Conservation (phyloP, 2,888 invertebrate genomes). For the Ophonus ardosiacus region DNA sequence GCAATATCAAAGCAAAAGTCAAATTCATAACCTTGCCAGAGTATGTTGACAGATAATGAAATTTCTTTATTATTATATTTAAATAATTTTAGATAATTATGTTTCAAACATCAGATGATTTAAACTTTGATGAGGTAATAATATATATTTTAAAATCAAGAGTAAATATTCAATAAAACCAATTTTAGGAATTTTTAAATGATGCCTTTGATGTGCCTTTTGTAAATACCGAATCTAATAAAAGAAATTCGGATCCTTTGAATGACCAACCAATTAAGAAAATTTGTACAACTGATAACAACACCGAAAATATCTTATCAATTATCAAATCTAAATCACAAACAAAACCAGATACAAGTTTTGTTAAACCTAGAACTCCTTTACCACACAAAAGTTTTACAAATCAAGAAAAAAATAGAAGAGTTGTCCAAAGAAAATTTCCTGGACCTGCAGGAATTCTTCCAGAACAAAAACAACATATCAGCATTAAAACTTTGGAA, state of each 20-base stretch:
- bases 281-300: conserved; percentile 2
- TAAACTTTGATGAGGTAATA: conserved; percentile 58
- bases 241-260: conserved; percentile 24
- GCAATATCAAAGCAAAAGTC: conserved; percentile 3
- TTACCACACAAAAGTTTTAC: background rate
- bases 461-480: conserved; percentile 64
- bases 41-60: conserved; percentile 19
- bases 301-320: conserved; percentile 38
- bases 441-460: conserved; percentile 70
- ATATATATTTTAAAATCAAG: background rate
- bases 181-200: conserved; percentile 52
- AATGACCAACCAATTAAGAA: conserved; percentile 43
- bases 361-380: background rate
- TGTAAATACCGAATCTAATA: conserved; percentile 38
- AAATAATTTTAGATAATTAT: conserved; percentile 36
- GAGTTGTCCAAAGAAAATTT: conserved; percentile 68
- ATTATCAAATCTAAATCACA: conserved; percentile 22
- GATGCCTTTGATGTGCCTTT: conserved; percentile 44
- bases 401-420: conserved; percentile 54
- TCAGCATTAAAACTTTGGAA: conserved; percentile 59
- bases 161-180: background rate
- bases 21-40: conserved; percentile 25
- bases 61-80: conserved; percentile 15
- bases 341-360: background rate
- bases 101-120: conserved; percentile 58